A percentile compares a stretch with the other conserved stretches of the same genome.
phyloP scores from a whole-genome alignment of 2,797 vertebrate species.

The Staurois parvus region DNA sequence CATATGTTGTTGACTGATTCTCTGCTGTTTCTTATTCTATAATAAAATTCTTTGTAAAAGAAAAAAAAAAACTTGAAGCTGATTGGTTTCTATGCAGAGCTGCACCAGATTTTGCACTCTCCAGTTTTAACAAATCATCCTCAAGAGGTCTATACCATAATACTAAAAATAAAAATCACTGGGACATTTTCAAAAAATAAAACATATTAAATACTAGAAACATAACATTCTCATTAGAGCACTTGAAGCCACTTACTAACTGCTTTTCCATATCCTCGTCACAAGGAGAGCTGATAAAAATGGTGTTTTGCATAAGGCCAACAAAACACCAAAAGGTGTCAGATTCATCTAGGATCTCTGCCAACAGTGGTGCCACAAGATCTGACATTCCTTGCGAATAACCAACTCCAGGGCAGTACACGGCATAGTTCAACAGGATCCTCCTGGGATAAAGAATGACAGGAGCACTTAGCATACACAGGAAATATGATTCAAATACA shows the following conservation, averaged over 20 bases:
- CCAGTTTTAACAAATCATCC: too few relatives aligned
- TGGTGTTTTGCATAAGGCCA: conserved; percentile 98
- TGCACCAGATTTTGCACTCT: too few relatives aligned
- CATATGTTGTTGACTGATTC: too few relatives aligned
- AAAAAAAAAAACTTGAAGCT: too few relatives aligned
- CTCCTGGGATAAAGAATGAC: conserved; percentile 76
- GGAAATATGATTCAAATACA: neutral
- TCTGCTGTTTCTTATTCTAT: too few relatives aligned
- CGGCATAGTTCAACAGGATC: conserved; percentile 94
- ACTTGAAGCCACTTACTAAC: conserved; percentile 81
- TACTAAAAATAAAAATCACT: too few relatives aligned
- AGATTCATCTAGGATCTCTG: conserved; percentile 94
- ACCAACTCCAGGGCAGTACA: conserved; percentile 90
- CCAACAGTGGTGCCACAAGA: conserved; percentile 95
- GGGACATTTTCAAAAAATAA: too few relatives aligned
- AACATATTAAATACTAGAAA: too few relatives aligned
- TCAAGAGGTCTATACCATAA: too few relatives aligned
- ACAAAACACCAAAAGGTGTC: conserved; percentile 99
- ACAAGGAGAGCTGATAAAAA: conserved; percentile 95
- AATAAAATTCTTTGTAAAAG: too few relatives aligned
- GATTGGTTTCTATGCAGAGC: too few relatives aligned
- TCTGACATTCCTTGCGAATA: conserved; percentile 99
- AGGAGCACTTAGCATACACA: neutral
- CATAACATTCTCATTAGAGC: too few relatives aligned
- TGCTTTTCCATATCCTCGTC: conserved; percentile 98